A percentile compares a stretch with the other conserved stretches of the same genome.
Evolutionary conservation across 2,113 vertebrate genomes (phyloP).

Genomic region (Sturnira hondurensis): DNA sequence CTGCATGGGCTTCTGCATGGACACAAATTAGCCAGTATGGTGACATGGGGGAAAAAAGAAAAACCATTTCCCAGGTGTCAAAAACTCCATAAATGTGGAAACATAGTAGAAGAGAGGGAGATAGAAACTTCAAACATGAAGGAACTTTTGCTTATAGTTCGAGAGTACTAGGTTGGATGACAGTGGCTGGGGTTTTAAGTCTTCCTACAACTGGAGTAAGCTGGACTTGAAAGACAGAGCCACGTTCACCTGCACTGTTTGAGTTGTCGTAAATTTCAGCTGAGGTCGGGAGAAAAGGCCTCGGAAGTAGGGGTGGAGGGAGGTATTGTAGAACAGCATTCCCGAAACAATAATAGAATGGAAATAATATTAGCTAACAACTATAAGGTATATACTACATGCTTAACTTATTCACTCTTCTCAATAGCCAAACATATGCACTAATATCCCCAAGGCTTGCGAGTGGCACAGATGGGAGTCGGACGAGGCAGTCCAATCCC

Average conservation of each 20-base stretch:
- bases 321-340: neutral
- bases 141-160: neutral
- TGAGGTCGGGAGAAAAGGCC: neutral
- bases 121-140: neutral
- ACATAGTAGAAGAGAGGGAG: neutral
- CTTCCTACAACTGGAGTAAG: neutral
- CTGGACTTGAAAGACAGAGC: neutral
- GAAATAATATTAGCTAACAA: neutral
- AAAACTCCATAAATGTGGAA: neutral
- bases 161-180: neutral
- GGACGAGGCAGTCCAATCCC: neutral
- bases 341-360: neutral
- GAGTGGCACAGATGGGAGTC: neutral
- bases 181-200: neutral
- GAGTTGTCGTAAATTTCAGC: neutral
- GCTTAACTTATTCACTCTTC: neutral
- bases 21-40: neutral
- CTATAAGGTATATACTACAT: neutral
- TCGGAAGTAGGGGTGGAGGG: neutral
- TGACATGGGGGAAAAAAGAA: neutral
- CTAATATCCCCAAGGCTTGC: neutral
- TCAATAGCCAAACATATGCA: neutral
- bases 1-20: neutral
- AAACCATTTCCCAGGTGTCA: neutral
- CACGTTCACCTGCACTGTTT: neutral